A percentile compares a stretch with the other conserved stretches of the same genome.
Conservation (phyloP, 1,140 invertebrate genomes). For the Delia radicum region DNA sequence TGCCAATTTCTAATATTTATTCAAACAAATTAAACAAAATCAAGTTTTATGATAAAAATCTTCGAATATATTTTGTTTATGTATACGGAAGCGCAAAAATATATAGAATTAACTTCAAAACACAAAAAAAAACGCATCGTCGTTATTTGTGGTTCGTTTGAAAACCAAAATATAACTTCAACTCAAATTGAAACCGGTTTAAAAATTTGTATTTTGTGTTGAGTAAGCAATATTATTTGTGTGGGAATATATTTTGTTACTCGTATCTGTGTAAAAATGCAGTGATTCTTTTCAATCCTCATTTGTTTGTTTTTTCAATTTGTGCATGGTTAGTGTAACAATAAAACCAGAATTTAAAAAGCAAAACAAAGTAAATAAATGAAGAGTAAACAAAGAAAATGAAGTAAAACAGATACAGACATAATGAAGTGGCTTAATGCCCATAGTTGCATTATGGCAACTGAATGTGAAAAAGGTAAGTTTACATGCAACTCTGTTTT, state of each 20-base stretch:
- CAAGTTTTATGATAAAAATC: slow-evolving; percentile 15
- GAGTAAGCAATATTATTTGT: not conserved
- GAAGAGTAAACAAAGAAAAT: not conserved
- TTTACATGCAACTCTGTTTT: slow-evolving; percentile 6
- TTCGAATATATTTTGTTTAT: not conserved
- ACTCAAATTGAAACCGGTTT: slow-evolving; percentile 13
- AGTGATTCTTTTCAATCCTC: not conserved
- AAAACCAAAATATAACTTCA: slow-evolving; percentile 11
- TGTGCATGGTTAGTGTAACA: not conserved
- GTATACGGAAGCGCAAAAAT: slow-evolving; percentile 16
- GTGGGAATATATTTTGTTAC: slow-evolving; percentile 13
- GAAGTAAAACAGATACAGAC: not conserved
- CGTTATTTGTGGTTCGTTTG: not conserved
- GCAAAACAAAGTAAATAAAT: slow-evolving; percentile 21
- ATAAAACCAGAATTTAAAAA: not conserved
- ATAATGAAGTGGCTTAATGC: slow-evolving; percentile 8
- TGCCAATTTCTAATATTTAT: not conserved
- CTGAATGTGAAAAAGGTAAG: not conserved
- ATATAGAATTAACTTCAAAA: not conserved
- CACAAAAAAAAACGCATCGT: not conserved
- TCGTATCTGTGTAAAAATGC: not conserved
- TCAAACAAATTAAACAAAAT: not conserved
- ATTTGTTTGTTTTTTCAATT: not conserved
- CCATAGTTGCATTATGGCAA: slow-evolving; percentile 2
- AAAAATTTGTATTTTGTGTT: slow-evolving; percentile 13